Evolutionary conservation across 1,140 invertebrate species (phyloP), one percentile per base, ranked within the genome.

Genomic region (Euwallacea similis): DNA sequence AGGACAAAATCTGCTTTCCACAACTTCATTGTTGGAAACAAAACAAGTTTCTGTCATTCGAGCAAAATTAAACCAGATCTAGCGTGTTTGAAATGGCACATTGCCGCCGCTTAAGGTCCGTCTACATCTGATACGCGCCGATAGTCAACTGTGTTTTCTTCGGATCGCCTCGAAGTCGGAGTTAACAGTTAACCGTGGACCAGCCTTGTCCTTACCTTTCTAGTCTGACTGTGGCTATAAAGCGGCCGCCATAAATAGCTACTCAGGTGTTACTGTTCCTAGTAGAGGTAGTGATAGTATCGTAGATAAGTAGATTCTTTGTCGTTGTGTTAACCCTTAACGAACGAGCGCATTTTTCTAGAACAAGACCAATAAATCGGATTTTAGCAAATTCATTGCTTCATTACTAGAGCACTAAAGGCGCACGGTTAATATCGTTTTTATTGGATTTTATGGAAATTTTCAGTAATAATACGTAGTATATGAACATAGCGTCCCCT

Each of bases 131-230:
- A 71, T 47, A 69, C 60, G 42, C 61, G 61, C 69, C 69, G 69
- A 64, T 71, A 71, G 69, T 46, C 60, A 71, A 64, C 50, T 56
- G 61, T 54, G 44, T 70, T 63, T 64, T 60, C 62, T 71, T 65
- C 42, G 43, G 42, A 64, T 71, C 46, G 50, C 68, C 47, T 63
- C 68, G 68, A 63, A 62, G 68, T 55, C 60, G 68, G 54, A 62
- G 68, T 69, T 66, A 69, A 69, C 66, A 60, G 66, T 69, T 60
- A 56, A 42, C 41, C 11, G 55, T 69, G 66, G 66, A 69, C 66
- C 66, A 55, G 58, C 66, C 66, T 59, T 59, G 43, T 46, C 55
- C 66, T 69, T 69, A 69, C 66, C 55, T 69, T 62, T 69, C 13
- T 64, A 54, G 63, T 66, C 16, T 6, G 13, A 54, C 63, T 33